These are phyloP conservation scores for Papilio glaucus DNA, from an alignment of 1,140 invertebrate genomes.

Conservation along the genomic window DNA sequence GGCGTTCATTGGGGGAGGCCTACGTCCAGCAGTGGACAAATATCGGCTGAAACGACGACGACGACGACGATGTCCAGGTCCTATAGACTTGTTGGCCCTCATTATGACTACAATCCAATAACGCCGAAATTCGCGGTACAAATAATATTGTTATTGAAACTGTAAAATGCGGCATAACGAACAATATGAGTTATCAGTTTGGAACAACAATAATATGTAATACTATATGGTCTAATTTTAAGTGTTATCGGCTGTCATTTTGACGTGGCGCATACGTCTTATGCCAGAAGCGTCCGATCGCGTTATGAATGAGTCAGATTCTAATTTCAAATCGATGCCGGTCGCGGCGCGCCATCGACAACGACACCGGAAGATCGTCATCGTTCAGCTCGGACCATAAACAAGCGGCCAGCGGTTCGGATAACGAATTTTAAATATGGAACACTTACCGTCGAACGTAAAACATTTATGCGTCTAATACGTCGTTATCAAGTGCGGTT, in stretches of 20 bases:
- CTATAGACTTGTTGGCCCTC: too few relatives aligned
- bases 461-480: constrained; percentile 74
- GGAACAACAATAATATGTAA: neutral
- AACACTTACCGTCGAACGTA: constrained; percentile 72
- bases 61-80: too few relatives aligned
- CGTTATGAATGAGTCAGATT: constrained; percentile 40
- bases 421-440: constrained; percentile 66
- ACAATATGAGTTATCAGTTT: neutral
- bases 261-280: constrained; percentile 25
- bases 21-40: too few relatives aligned
- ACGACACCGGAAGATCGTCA: constrained; percentile 56
- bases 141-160: too few relatives aligned
- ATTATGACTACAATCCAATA: too few relatives aligned
- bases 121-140: too few relatives aligned
- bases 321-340: constrained; percentile 38
- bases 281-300: constrained; percentile 25
- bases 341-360: constrained; percentile 28
- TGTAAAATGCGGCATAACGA: too few relatives aligned
- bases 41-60: too few relatives aligned
- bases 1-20: too few relatives aligned
- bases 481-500: constrained; percentile 77
- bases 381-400: constrained; percentile 45
- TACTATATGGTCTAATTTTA: constrained; percentile 23
- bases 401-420: constrained; percentile 51
- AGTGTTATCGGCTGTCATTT: constrained; percentile 26